Evolutionary conservation across 2,797 vertebrate genomes (phyloP), one percentile per base, ranked within the genome.

Genomic region (Bryconaethiops microstoma): DNA sequence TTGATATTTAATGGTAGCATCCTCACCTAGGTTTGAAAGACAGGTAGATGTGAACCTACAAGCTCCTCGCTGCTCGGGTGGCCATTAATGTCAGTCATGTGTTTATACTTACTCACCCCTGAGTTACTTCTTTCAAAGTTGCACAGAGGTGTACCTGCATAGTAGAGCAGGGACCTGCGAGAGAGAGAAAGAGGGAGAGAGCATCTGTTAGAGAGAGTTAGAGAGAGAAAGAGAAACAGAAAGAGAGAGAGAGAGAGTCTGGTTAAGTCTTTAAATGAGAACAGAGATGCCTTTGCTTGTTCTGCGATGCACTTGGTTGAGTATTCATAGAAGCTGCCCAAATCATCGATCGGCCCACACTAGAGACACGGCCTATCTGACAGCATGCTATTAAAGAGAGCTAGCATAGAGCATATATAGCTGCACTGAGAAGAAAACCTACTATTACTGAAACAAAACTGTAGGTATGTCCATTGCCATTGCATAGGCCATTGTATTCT

Each of bases 261-360:
- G 62, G 50, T 42, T n/a, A 76, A 50, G 63, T 71, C 39, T 29
- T 80, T 74, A 82, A 57, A 80, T 54, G 68, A 79, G 83, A 78
- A 78, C 75, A 65, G 52, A 83, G 76, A 71, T 77, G 70, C 42
- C 45, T 69, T 60, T 71, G 74, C 75, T 75, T 80, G 55, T 76
- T 71, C 69, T 74, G 40, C 48, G 81, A 40, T 74, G 71, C 83
- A 81, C 75, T 57, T 81, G 83, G 79, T 84, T 81, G 80, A 81
- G 78, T 83, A 85, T 85, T 83, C 81, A 85, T 83, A 83, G 81
- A 81, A 79, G 76, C 82, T 70, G 62, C 39, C 25, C 54, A 60
- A 64, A 74, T 23, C 80, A 81, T 84, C 65, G 76, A 86, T 86
- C 62, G 35, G 59, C 23, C 64, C 55, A 68, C 65, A n/a, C 23